Percentiles rank a stretch among this genome's conserved stretches.
These are phyloP conservation scores for Lycia hirtaria DNA, from an alignment of 2,888 invertebrate species.

Conservation along the genomic window DNA sequence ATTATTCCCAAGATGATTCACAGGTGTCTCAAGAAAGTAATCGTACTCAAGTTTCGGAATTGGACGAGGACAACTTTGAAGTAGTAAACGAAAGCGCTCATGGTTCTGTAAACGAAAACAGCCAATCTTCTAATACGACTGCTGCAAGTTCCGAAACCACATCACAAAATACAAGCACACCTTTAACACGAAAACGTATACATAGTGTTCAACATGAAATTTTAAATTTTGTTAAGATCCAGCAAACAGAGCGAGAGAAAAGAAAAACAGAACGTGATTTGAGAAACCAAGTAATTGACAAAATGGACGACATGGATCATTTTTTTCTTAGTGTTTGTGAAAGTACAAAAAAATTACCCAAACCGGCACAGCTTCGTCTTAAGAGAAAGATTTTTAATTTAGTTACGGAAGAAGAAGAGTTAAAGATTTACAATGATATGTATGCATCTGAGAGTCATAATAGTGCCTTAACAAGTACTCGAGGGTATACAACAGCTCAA, in stretches of 20 bases:
- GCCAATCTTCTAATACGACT: conserved; percentile 24
- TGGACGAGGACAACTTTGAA: conserved; percentile 24
- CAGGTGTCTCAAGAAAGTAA: conserved; percentile 14
- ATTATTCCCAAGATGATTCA: conserved; percentile 22
- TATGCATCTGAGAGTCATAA: conserved; percentile 30
- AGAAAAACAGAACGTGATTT: conserved; percentile 31
- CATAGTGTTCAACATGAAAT: too few species aligned
- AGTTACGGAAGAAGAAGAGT: conserved; percentile 28
- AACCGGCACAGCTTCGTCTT: conserved; percentile 22
- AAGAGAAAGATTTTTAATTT: conserved; percentile 28
- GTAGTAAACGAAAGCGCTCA: conserved; percentile 19
- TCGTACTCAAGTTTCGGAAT: conserved; percentile 4
- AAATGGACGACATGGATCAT: conserved; percentile 17
- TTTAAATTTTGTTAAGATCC: too few species aligned
- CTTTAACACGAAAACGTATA: neutral
- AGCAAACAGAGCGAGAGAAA: conserved; percentile 21
- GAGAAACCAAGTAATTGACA: conserved; percentile 28
- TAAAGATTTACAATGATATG: conserved; percentile 27
- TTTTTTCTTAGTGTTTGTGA: conserved; percentile 15
- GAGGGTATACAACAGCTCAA: conserved; percentile 30
- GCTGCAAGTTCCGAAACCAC: conserved; percentile 28
- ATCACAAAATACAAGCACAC: conserved; percentile 32
- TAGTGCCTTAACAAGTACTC: conserved; percentile 30
- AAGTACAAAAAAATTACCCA: conserved; percentile 19
- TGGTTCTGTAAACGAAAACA: conserved; percentile 19